These are phyloP conservation scores for Oncorhynchus gorbuscha DNA, from an alignment of 2,113 vertebrate species.

Conservation along the genomic window DNA sequence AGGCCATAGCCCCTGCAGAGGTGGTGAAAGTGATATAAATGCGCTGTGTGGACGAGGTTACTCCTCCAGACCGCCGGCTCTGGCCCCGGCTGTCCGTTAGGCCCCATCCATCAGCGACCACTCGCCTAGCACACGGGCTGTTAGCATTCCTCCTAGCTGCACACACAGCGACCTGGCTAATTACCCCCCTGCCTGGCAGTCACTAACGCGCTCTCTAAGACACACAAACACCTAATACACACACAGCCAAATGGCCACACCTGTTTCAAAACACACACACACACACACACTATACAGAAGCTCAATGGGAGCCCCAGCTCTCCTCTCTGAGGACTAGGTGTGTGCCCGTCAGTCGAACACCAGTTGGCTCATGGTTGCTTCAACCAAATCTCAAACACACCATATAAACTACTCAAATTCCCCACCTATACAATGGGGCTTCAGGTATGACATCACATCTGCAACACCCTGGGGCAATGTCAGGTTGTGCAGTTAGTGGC, in stretches of 20 bases:
- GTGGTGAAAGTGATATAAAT: slow-evolving; percentile 16
- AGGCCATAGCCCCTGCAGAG: neutral
- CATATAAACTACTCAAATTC: neutral
- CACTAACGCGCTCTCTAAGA: neutral
- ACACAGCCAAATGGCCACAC: neutral
- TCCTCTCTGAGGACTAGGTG: neutral
- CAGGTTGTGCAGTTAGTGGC: neutral
- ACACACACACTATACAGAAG: neutral
- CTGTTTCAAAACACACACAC: too few relatives aligned
- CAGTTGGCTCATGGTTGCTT: neutral
- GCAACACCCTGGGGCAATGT: neutral
- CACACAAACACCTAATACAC: neutral
- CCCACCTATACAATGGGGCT: neutral
- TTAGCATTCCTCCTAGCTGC: neutral
- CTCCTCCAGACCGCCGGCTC: slow-evolving; percentile 1
- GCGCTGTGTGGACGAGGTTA: slow-evolving; percentile 23
- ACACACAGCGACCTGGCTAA: neutral
- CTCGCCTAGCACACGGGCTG: neutral
- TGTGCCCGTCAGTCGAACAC: neutral
- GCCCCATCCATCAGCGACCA: slow-evolving; percentile 14
- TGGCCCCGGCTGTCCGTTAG: slow-evolving; percentile 20
- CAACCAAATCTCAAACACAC: neutral
- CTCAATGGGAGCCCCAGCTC: neutral
- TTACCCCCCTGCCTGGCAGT: neutral
- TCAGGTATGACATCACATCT: neutral